A percentile compares a stretch with the other conserved stretches of the same genome.
phyloP scores from a whole-genome alignment of 2,113 vertebrate genomes.

The Anthoscopus minutus region DNA sequence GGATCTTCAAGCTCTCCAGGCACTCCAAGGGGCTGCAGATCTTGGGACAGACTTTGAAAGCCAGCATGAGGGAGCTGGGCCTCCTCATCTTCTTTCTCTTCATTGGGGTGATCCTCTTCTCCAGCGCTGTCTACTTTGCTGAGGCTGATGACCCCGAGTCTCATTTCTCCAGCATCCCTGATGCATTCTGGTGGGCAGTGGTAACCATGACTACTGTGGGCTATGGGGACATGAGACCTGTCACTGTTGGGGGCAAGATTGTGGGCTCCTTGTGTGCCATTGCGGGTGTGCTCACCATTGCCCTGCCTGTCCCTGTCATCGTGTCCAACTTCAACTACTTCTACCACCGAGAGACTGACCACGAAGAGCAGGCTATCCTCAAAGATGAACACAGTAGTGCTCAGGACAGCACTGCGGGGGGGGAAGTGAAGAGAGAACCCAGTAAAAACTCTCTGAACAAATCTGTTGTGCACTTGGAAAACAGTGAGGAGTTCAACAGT shows the following conservation, averaged over 20 bases:
- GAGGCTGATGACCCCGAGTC: conserved; percentile 90
- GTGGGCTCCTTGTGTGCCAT: conserved; percentile 95
- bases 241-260: conserved; percentile 93
- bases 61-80: conserved; percentile 93
- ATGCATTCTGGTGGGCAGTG: conserved; percentile 98
- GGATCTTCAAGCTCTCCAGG: conserved; percentile 94
- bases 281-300: conserved; percentile 92
- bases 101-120: conserved; percentile 95
- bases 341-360: conserved; percentile 94
- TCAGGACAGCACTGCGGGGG: conserved; percentile 45
- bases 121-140: conserved; percentile 92
- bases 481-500: conserved; percentile 65
- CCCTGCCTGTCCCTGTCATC: conserved; percentile 93
- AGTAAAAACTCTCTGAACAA: conserved; percentile 76
- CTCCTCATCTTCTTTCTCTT: conserved; percentile 98
- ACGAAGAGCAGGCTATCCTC: conserved; percentile 79
- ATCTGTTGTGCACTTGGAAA: conserved; percentile 75
- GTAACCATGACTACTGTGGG: conserved; percentile 98
- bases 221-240: conserved; percentile 93
- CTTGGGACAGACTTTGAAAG: conserved; percentile 91
- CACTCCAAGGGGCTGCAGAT: conserved; percentile 97
- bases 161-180: conserved; percentile 95
- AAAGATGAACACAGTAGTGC: conserved; percentile 78
- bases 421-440: conserved; percentile 71
- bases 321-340: conserved; percentile 99